phyloP scores from a whole-genome alignment of 2,888 invertebrate genomes.

The Hartigia nigra region DNA sequence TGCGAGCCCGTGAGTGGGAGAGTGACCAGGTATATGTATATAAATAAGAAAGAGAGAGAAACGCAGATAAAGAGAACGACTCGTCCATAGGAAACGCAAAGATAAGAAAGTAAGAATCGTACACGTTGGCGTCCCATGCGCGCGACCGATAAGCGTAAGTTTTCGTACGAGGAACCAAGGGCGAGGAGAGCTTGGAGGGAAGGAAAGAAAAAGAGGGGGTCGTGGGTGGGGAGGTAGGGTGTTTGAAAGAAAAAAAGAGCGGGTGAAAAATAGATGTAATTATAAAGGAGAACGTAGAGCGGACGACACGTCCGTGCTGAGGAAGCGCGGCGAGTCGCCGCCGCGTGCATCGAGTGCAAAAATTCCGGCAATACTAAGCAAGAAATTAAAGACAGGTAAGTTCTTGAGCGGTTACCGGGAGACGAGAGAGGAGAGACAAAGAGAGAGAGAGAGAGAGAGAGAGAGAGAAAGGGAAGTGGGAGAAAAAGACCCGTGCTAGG shows the following conservation, averaged over 20 bases:
- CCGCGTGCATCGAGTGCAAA: constrained; percentile 29
- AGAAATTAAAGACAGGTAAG: constrained; percentile 40
- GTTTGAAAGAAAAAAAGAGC: too few relatives aligned
- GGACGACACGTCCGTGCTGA: not conserved
- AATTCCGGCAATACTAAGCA: constrained; percentile 37
- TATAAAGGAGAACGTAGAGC: not conserved
- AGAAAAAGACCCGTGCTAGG: not conserved
- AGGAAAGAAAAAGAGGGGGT: not conserved
- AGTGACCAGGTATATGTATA: not conserved
- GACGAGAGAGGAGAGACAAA: not conserved
- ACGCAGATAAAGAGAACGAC: too few relatives aligned
- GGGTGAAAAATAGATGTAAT: not conserved
- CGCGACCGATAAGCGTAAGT: not conserved
- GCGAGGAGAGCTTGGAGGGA: not conserved
- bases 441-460: not conserved
- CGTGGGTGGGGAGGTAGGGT: too few relatives aligned
- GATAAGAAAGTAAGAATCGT: not conserved
- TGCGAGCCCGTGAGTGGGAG: not conserved
- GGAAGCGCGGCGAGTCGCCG: not conserved
- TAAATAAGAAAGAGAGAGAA: not conserved
- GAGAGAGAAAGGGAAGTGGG: not conserved
- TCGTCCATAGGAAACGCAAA: too few relatives aligned
- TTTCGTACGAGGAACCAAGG: not conserved
- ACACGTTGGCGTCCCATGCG: not conserved
- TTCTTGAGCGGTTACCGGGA: not conserved